A percentile compares a stretch with the other conserved stretches of the same genome.
Evolutionary conservation across 2,888 invertebrate genomes (phyloP).

Genomic region (Conistra vaccinii): DNA sequence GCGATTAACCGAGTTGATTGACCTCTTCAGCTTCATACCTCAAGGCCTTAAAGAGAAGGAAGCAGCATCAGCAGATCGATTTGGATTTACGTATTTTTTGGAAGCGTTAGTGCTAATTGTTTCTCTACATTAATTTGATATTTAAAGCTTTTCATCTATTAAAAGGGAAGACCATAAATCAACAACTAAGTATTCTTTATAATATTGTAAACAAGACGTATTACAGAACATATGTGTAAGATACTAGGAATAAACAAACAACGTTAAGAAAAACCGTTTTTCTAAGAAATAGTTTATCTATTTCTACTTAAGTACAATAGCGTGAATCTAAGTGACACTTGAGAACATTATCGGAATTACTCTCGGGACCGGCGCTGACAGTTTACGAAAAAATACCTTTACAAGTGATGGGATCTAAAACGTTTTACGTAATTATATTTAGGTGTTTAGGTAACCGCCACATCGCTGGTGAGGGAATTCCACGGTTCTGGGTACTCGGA

Average conservation of each 20-base stretch:
- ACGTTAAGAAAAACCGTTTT: neutral
- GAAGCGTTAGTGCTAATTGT: neutral
- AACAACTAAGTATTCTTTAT: neutral
- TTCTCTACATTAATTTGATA: neutral
- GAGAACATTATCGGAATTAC: slow-evolving; percentile 64
- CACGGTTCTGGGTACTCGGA: neutral
- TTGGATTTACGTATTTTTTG: too few species aligned
- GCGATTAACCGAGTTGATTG: neutral
- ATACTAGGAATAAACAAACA: neutral
- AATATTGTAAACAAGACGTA: neutral
- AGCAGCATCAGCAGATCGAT: neutral
- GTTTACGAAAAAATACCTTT: slow-evolving; percentile 55
- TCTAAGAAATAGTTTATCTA: slow-evolving; percentile 17
- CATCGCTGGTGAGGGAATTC: neutral
- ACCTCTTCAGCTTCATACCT: too few species aligned
- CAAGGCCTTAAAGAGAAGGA: neutral
- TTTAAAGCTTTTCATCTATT: too few species aligned
- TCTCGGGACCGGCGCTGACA: slow-evolving; percentile 58
- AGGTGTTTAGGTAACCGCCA: slow-evolving; percentile 15
- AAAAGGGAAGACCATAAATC: too few species aligned
- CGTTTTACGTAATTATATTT: slow-evolving; percentile 49
- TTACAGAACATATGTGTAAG: neutral
- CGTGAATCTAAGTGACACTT: slow-evolving; percentile 60
- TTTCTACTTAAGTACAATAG: slow-evolving; percentile 34
- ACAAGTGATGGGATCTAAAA: slow-evolving; percentile 51